Conservation (phyloP, 2,113 vertebrate genomes). For the Cyanoliseus patagonus region DNA sequence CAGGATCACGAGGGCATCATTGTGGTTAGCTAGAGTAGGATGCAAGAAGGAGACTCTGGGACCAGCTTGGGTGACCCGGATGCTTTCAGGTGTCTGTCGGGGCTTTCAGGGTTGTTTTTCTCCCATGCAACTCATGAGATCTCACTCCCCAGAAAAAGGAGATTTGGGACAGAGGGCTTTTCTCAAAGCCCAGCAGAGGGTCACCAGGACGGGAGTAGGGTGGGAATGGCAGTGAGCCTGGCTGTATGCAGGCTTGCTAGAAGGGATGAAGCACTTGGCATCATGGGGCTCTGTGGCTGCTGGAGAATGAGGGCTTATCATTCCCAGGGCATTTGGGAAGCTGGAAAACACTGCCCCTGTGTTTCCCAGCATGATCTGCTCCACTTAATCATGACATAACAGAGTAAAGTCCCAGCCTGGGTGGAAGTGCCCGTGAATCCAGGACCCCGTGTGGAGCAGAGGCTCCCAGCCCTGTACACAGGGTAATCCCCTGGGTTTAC, state of each 20-base stretch:
- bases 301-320: neutral
- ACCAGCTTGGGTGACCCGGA: neutral
- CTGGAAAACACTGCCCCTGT: neutral
- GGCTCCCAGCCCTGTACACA: neutral
- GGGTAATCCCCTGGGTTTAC: neutral
- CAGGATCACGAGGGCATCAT: neutral
- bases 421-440: fast-evolving
- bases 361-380: neutral
- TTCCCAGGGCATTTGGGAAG: neutral
- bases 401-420: neutral
- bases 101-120: neutral
- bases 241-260: neutral
- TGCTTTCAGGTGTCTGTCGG: neutral
- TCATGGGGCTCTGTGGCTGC: neutral
- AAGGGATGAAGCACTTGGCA: neutral
- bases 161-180: neutral
- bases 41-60: neutral
- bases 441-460: neutral
- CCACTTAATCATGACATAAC: neutral
- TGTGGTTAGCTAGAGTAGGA: neutral
- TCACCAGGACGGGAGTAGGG: neutral
- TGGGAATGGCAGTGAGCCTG: too few relatives aligned
- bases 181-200: neutral
- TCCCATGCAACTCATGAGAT: neutral
- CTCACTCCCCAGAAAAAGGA: neutral